Evolutionary conservation across 2,797 vertebrate species (phyloP).

Genomic region (Siniperca undulata): DNA sequence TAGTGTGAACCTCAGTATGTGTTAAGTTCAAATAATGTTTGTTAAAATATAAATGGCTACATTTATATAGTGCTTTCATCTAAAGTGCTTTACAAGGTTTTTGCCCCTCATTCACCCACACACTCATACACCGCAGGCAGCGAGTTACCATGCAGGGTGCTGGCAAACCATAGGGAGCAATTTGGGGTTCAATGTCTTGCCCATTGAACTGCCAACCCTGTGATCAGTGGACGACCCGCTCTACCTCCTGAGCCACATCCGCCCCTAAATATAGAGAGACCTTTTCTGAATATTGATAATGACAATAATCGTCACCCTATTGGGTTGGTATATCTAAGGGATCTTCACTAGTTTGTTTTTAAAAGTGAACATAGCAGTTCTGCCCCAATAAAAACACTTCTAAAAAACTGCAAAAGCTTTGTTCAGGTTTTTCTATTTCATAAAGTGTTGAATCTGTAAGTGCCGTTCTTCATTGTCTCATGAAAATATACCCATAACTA

Average conservation of each 20-base stretch:
- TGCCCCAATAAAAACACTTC: neutral
- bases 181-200: too few relatives aligned
- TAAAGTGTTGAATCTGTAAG: neutral
- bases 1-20: neutral
- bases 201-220: too few relatives aligned
- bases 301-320: neutral
- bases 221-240: too few relatives aligned
- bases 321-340: neutral
- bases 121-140: too few relatives aligned
- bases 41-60: too few relatives aligned
- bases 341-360: neutral
- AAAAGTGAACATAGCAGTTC: neutral
- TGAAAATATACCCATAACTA: constrained; percentile 29
- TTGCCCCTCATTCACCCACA: too few relatives aligned
- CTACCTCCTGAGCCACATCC: too few relatives aligned
- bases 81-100: too few relatives aligned
- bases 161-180: too few relatives aligned
- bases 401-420: neutral
- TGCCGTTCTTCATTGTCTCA: constrained; percentile 19
- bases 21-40: too few relatives aligned
- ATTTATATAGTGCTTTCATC: too few relatives aligned
- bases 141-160: too few relatives aligned
- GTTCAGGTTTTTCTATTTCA: neutral
- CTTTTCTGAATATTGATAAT: neutral
- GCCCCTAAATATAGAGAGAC: neutral